Percentiles rank a stretch among this genome's conserved stretches.
phyloP scores from a whole-genome alignment of 2,113 vertebrate species.

The Pygoscelis adeliae region DNA sequence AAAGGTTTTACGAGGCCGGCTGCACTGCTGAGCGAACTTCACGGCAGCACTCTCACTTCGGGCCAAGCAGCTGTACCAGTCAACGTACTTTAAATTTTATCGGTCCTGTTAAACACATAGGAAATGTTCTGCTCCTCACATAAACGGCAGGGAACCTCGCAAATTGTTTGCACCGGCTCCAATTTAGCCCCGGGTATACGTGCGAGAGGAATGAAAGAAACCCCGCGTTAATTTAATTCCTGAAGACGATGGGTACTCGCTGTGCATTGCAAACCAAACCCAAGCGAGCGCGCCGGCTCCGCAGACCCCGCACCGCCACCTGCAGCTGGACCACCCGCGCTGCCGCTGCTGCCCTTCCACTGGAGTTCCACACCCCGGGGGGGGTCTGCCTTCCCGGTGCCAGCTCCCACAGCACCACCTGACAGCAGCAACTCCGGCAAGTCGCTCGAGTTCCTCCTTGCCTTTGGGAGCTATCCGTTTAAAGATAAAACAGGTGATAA shows the following conservation, averaged over 20 bases:
- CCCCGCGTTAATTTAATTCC: background rate
- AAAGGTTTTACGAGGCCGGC: background rate
- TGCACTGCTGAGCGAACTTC: background rate
- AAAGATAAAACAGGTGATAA: accelerated
- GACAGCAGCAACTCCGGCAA: accelerated
- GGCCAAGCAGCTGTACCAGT: background rate
- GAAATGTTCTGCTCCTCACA: background rate
- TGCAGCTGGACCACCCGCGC: background rate
- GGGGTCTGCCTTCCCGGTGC: background rate
- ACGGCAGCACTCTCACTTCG: background rate
- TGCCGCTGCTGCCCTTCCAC: background rate
- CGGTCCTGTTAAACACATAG: background rate
- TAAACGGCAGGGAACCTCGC: background rate
- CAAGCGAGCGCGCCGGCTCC: accelerated
- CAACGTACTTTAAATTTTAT: background rate
- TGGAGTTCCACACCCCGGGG: accelerated
- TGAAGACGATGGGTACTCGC: background rate
- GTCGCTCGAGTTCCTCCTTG: background rate
- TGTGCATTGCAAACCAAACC: background rate
- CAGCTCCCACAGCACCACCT: background rate
- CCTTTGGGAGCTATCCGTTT: background rate
- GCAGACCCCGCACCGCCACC: background rate
- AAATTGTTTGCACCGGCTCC: background rate
- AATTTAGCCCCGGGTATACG: background rate
- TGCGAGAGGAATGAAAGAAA: background rate